phyloP scores from a whole-genome alignment of 2,888 invertebrate species.

The Oasisia sp. region DNA sequence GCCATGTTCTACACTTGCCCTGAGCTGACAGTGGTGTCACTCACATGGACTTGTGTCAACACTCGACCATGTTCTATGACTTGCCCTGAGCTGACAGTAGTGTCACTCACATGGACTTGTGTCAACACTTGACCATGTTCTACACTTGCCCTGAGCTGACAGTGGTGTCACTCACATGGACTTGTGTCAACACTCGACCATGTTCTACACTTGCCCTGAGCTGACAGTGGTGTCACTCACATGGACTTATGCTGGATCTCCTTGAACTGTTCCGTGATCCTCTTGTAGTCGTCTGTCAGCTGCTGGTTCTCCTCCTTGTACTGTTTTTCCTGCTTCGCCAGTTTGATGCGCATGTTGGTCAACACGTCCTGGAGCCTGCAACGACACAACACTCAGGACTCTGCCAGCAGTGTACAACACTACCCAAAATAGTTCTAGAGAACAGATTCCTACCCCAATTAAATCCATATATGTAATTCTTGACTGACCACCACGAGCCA shows the following conservation, averaged over 20 bases:
- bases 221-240: slow-evolving; percentile 44
- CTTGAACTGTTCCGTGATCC: slow-evolving; percentile 64
- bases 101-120: too few relatives aligned
- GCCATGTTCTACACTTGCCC: not conserved
- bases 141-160: not conserved
- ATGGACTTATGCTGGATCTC: slow-evolving; percentile 65
- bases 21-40: too few relatives aligned
- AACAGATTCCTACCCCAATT: too few relatives aligned
- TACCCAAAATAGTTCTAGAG: too few relatives aligned
- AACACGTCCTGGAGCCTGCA: slow-evolving; percentile 73
- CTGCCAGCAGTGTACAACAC: too few relatives aligned
- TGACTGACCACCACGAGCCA: too few relatives aligned
- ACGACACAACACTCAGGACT: not conserved
- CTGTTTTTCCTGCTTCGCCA: slow-evolving; percentile 75
- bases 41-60: too few relatives aligned
- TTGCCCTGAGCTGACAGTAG: not conserved
- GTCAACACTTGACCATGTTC: not conserved
- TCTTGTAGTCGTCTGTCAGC: slow-evolving; percentile 74
- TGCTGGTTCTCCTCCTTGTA: slow-evolving; percentile 76
- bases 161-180: too few relatives aligned
- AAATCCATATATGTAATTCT: too few relatives aligned
- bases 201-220: not conserved
- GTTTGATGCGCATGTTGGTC: slow-evolving; percentile 74
- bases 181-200: too few relatives aligned
- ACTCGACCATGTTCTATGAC: not conserved